These are phyloP conservation scores for Macquaria australasica DNA, from an alignment of 2,113 vertebrate genomes.

Conservation along the genomic window DNA sequence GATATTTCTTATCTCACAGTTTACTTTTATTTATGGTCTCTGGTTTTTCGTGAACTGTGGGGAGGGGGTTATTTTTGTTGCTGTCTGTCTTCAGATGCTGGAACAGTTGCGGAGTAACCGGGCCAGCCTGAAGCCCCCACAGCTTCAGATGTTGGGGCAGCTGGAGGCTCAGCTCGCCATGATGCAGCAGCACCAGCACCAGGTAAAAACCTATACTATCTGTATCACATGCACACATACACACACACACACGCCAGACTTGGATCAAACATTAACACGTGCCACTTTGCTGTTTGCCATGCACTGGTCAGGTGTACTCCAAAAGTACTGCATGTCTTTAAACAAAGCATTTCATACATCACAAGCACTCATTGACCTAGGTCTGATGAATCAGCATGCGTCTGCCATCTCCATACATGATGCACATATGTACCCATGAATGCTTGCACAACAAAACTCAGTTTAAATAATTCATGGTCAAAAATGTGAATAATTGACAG, in stretches of 20 bases:
- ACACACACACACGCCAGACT: not conserved
- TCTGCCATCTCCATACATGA: not conserved
- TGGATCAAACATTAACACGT: too few relatives aligned
- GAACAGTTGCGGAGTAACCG: slow-evolving; percentile 96
- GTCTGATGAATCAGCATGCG: too few relatives aligned
- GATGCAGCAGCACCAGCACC: slow-evolving; percentile 95
- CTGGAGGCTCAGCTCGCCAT: slow-evolving; percentile 96
- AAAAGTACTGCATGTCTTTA: too few relatives aligned
- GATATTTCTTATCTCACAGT: not conserved
- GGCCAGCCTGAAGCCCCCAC: slow-evolving; percentile 94
- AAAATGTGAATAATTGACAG: slow-evolving; percentile 2
- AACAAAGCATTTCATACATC: too few relatives aligned
- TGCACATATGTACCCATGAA: not conserved
- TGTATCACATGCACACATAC: not conserved
- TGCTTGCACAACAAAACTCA: not conserved
- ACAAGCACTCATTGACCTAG: too few relatives aligned
- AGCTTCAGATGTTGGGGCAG: slow-evolving; percentile 97
- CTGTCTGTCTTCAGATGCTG: slow-evolving; percentile 86
- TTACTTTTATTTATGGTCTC: fast-evolving
- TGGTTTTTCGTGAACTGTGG: fast-evolving
- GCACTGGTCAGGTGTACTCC: too few relatives aligned
- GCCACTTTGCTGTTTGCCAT: too few relatives aligned
- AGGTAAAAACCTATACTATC: slow-evolving; percentile 62
- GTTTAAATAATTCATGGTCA: not conserved
- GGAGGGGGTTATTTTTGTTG: not conserved